Evolutionary conservation across 2,888 invertebrate genomes (phyloP).

Genomic region (Nezara viridula): DNA sequence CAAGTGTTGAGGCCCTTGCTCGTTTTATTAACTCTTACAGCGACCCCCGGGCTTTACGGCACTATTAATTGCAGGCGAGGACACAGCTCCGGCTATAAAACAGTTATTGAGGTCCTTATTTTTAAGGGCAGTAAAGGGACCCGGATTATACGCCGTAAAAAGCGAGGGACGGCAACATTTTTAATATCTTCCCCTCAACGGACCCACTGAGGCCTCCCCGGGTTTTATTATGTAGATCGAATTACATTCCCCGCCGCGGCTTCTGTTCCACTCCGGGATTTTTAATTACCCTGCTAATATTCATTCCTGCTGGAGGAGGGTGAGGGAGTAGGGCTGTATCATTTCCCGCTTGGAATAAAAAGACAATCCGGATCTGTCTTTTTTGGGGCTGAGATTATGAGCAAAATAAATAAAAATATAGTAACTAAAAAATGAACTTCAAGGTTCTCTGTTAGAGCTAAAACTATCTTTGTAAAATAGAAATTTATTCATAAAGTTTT

Average conservation of each 20-base stretch:
- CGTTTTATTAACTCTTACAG: slow-evolving; percentile 59
- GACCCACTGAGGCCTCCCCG: slow-evolving; percentile 16
- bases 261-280: slow-evolving; percentile 41
- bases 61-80: slow-evolving; percentile 59
- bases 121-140: slow-evolving; percentile 53
- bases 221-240: slow-evolving; percentile 60
- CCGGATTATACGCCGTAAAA: slow-evolving; percentile 59
- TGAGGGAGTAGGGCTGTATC: background rate
- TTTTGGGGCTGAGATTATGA: background rate
- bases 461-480: too few relatives aligned
- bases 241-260: slow-evolving; percentile 38
- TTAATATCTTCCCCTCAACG: slow-evolving; percentile 56
- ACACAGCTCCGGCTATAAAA: slow-evolving; percentile 55
- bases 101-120: slow-evolving; percentile 61
- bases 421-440: too few relatives aligned
- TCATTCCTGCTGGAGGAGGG: slow-evolving; percentile 1
- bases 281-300: slow-evolving; percentile 51
- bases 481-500: too few relatives aligned
- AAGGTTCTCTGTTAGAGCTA: too few relatives aligned
- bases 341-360: slow-evolving; percentile 15
- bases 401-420: background rate
- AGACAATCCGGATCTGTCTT: background rate
- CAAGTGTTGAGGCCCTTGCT: slow-evolving; percentile 28
- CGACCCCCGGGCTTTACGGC: slow-evolving; percentile 48
- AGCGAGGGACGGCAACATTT: slow-evolving; percentile 51